Percentiles rank a stretch among this genome's conserved stretches.
Evolutionary conservation across 2,113 vertebrate species (phyloP).

Genomic region (Anolis carolinensis): DNA sequence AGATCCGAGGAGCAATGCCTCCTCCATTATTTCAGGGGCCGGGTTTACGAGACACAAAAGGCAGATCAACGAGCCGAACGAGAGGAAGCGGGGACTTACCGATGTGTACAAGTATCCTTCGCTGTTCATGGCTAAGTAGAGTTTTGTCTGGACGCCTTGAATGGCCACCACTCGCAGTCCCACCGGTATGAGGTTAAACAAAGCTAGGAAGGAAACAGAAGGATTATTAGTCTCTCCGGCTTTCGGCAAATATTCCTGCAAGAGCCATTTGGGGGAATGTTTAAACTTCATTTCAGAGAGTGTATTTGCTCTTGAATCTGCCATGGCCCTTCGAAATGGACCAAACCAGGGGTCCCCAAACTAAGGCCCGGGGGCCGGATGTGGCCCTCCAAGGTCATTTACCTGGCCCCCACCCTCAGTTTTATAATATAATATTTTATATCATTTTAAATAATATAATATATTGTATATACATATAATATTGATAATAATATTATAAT

Average conservation of each 20-base stretch:
- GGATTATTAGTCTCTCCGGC: not conserved
- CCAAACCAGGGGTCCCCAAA: too few species aligned
- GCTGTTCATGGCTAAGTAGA: conserved; percentile 98
- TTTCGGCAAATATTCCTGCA: not conserved
- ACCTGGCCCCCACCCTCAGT: too few species aligned
- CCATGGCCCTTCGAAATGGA: too few species aligned
- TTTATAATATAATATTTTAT: too few species aligned
- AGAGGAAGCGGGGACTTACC: conserved; percentile 79
- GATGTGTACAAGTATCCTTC: conserved; percentile 98
- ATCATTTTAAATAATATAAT: too few species aligned
- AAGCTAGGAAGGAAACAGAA: conserved; percentile 78
- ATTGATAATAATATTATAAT: too few species aligned
- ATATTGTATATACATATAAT: too few species aligned
- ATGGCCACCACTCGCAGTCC: conserved; percentile 99
- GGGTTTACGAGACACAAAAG: not conserved
- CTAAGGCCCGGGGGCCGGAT: too few species aligned
- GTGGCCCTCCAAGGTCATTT: too few species aligned
- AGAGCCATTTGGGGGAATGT: not conserved
- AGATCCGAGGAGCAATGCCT: not conserved
- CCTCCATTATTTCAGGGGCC: not conserved
- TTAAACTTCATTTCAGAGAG: not conserved
- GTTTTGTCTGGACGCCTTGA: conserved; percentile 97
- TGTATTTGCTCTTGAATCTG: too few species aligned
- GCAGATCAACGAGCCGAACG: not conserved
- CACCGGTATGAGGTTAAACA: conserved; percentile 99